A percentile compares a stretch with the other conserved stretches of the same genome.
Conservation (phyloP, 1,140 invertebrate genomes). For the Drosophila lacertosa region DNA sequence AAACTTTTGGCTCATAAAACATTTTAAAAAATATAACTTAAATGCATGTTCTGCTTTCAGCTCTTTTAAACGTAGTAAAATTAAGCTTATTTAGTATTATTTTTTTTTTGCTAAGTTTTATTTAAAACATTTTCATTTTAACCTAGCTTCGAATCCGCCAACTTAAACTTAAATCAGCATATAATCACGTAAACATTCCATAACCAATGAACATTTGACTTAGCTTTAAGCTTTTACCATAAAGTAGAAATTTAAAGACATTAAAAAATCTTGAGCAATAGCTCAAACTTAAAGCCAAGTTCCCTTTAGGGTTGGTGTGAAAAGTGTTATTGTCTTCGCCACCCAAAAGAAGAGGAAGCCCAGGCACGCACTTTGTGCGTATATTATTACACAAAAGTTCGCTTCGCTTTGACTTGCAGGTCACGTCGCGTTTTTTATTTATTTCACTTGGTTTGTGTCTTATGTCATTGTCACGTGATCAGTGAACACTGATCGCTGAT, state of each 20-base stretch:
- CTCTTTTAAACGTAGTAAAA: no score
- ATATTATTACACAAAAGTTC: not conserved
- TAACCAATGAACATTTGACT: no score
- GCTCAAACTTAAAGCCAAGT: not conserved
- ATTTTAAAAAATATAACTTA: no score
- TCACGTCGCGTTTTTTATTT: constrained; percentile 64
- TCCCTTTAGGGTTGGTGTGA: not conserved
- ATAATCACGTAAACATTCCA: no score
- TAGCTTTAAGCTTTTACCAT: no score
- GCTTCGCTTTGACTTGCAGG: constrained; percentile 17
- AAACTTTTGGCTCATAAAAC: no score
- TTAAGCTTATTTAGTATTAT: no score
- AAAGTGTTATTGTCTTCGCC: constrained; percentile 18
- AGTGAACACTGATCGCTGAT: constrained; percentile 48
- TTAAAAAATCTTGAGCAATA: not conserved
- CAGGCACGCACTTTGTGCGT: constrained; percentile 20
- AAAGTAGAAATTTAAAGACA: not conserved
- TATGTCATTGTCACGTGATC: constrained; percentile 63
- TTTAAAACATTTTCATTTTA: no score
- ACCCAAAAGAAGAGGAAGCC: constrained; percentile 8
- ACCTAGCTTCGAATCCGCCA: no score
- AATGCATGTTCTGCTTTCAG: no score
- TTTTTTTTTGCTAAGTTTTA: no score
- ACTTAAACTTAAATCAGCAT: no score
- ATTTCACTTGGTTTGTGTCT: constrained; percentile 27